These are phyloP conservation scores for Pharmacophagus antenor DNA, from an alignment of 2,888 invertebrate species.

Conservation along the genomic window DNA sequence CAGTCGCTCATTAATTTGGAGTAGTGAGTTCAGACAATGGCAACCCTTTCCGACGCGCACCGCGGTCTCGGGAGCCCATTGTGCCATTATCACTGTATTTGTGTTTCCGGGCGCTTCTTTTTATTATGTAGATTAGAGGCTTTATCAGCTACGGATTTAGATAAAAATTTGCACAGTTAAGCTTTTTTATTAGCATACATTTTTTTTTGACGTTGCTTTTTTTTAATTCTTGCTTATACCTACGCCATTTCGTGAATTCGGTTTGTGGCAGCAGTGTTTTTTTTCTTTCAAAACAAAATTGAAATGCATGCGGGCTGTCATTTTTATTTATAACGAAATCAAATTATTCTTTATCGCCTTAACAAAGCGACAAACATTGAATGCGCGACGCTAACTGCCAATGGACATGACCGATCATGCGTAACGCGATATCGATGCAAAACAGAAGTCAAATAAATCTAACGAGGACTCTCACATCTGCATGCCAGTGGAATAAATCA, in stretches of 20 bases:
- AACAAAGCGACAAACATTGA: conserved; percentile 44
- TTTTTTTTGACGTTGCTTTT: conserved; percentile 5
- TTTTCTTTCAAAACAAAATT: conserved; percentile 14
- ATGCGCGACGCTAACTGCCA: conserved; percentile 65
- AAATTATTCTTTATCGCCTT: conserved; percentile 42
- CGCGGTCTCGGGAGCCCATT: conserved; percentile 58
- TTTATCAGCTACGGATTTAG: conserved; percentile 66
- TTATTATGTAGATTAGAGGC: conserved; percentile 77
- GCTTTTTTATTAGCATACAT: conserved; percentile 40
- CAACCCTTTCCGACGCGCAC: conserved; percentile 62
- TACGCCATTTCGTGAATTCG: neutral
- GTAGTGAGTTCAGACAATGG: conserved; percentile 70
- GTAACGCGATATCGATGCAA: conserved; percentile 69
- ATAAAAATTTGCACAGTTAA: conserved; percentile 44
- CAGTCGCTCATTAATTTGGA: conserved; percentile 76
- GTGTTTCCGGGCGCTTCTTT: conserved; percentile 70
- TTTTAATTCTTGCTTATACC: neutral
- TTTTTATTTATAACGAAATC: conserved; percentile 35
- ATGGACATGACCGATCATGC: conserved; percentile 78
- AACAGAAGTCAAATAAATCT: conserved; percentile 80
- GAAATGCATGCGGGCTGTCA: conserved; percentile 38
- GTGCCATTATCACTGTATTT: conserved; percentile 69
- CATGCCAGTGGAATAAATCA: conserved; percentile 80
- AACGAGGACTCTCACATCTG: conserved; percentile 78
- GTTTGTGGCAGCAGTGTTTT: conserved; percentile 17